Evolutionary conservation across 2,888 invertebrate genomes (phyloP).

Genomic region (Acleris sparsana): DNA sequence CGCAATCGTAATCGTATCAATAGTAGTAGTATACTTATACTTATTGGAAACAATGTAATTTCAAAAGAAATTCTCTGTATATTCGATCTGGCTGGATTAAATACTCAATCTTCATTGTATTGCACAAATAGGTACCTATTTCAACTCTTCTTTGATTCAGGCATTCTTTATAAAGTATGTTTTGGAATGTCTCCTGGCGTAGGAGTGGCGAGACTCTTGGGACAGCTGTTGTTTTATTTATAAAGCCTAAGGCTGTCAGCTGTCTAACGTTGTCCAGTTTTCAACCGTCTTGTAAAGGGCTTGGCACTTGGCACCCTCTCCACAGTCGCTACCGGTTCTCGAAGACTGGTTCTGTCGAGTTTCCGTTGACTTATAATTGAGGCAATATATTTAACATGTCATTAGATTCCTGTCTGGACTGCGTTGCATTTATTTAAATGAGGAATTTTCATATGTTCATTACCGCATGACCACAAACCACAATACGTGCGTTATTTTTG

Average conservation of each 20-base stretch:
- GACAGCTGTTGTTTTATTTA: not conserved
- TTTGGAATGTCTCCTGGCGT: not conserved
- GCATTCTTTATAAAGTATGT: not conserved
- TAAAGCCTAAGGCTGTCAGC: not conserved
- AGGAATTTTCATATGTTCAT: not conserved
- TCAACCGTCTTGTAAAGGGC: conserved; percentile 1
- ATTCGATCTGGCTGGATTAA: too few species aligned
- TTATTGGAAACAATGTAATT: too few species aligned
- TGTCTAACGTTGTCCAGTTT: not conserved
- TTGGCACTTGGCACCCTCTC: not conserved
- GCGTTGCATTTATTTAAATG: not conserved
- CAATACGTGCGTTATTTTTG: too few species aligned
- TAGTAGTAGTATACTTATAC: too few species aligned
- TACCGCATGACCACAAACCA: too few species aligned
- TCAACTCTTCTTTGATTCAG: too few species aligned
- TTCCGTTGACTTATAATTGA: conserved; percentile 1
- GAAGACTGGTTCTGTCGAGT: not conserved
- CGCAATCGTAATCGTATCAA: too few species aligned
- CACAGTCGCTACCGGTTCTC: conserved; percentile 1
- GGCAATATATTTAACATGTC: not conserved
- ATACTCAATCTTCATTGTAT: too few species aligned
- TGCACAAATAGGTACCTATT: too few species aligned
- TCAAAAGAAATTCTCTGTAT: too few species aligned
- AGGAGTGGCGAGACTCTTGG: too few species aligned
- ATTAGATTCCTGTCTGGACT: not conserved